These are phyloP conservation scores for Falcaria lacertinaria DNA, from an alignment of 2,888 invertebrate species.

Conservation along the genomic window DNA sequence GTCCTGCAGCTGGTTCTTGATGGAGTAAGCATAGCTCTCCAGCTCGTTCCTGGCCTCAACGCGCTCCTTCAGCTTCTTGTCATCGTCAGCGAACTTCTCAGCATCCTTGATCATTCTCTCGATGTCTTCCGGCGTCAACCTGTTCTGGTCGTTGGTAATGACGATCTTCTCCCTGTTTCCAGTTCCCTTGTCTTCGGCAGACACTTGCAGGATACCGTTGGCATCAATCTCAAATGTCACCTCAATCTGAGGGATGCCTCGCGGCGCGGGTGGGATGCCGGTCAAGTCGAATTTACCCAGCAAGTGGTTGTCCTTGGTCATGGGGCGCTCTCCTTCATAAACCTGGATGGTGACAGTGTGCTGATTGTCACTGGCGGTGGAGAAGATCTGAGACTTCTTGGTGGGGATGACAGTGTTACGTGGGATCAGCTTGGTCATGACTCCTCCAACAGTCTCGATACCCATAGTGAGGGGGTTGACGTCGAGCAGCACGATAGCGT, in stretches of 20 bases:
- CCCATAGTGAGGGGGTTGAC: constrained; percentile 99
- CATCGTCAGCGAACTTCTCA: constrained; percentile 99
- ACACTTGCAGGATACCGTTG: constrained; percentile 96
- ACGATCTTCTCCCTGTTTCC: constrained; percentile 99
- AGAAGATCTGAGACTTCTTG: constrained; percentile 99
- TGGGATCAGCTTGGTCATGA: constrained; percentile 99
- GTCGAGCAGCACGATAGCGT: constrained; percentile 97
- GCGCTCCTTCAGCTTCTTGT: constrained; percentile 96
- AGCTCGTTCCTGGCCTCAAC: constrained; percentile 98
- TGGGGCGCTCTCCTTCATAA: constrained; percentile 99
- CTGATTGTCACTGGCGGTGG: constrained; percentile 99
- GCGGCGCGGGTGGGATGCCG: constrained; percentile 96
- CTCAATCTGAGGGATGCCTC: constrained; percentile 96
- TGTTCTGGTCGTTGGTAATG: constrained; percentile 98
- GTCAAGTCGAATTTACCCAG: constrained; percentile 99
- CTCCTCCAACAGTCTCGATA: constrained; percentile 99
- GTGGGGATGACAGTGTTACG: constrained; percentile 99
- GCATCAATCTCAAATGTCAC: constrained; percentile 97
- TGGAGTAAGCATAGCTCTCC: constrained; percentile 97
- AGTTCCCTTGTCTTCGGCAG: constrained; percentile 99
- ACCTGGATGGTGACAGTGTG: constrained; percentile 99
- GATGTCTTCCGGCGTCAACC: constrained; percentile 98
- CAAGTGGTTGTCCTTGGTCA: constrained; percentile 99
- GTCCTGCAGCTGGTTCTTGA: constrained; percentile 97
- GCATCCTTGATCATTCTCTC: constrained; percentile 99